Evolutionary conservation across 1,140 invertebrate genomes (phyloP).

Genomic region (Drosophila setifemur): DNA sequence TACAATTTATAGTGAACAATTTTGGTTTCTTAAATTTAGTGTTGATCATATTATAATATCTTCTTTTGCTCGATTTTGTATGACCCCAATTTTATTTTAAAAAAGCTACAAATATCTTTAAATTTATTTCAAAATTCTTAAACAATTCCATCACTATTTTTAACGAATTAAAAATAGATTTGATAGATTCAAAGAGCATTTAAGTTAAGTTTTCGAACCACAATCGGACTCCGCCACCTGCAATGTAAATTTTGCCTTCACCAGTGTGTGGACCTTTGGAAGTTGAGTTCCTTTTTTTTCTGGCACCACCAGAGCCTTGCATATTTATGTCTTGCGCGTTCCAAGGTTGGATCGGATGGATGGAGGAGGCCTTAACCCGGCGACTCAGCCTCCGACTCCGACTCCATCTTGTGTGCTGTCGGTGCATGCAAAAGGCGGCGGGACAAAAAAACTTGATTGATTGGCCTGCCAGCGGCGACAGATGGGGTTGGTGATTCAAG

Average conservation of each 20-base stretch:
- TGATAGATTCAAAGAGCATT: conserved; percentile 17
- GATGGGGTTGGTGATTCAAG: neutral
- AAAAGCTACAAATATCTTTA: too few species aligned
- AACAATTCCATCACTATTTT: too few species aligned
- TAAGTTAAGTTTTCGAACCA: too few species aligned
- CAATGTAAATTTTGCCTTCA: conserved; percentile 30
- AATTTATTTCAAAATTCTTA: too few species aligned
- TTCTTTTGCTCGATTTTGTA: too few species aligned
- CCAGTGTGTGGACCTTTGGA: conserved; percentile 1
- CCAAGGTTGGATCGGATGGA: conserved; percentile 1
- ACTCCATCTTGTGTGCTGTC: conserved; percentile 30
- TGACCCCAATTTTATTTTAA: too few species aligned
- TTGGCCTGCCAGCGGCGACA: conserved; percentile 27
- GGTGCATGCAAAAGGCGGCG: conserved; percentile 40
- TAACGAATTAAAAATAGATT: too few species aligned
- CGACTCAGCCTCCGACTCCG: conserved; percentile 1
- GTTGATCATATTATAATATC: too few species aligned
- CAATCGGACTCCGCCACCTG: neutral
- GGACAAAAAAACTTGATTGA: conserved; percentile 43
- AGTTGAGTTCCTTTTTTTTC: conserved; percentile 22
- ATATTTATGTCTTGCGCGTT: conserved; percentile 32
- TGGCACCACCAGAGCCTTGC: conserved; percentile 37
- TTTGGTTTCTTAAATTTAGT: too few species aligned
- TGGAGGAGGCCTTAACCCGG: neutral
- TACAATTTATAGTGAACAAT: too few species aligned